These are phyloP conservation scores for Lingula anatina DNA, from an alignment of 2,888 invertebrate species.

Conservation along the genomic window DNA sequence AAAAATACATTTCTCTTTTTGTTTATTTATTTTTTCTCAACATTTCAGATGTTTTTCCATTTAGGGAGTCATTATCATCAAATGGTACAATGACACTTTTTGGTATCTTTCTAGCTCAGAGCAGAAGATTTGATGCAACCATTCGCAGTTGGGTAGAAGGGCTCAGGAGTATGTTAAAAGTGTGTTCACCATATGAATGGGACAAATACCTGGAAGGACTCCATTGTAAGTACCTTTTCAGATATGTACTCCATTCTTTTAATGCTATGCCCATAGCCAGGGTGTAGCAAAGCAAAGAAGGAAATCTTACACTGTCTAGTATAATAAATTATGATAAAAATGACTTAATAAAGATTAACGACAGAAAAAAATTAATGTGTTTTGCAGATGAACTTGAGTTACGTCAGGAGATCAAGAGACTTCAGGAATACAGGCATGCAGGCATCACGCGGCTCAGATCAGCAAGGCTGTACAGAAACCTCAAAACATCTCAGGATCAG, in stretches of 20 bases:
- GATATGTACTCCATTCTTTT: too few relatives aligned
- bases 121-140: constrained; percentile 63
- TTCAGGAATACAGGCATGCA: constrained; percentile 62
- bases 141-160: constrained; percentile 56
- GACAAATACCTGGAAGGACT: constrained; percentile 74
- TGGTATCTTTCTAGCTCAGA: constrained; percentile 54
- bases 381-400: constrained; percentile 61
- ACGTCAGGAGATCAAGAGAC: constrained; percentile 53
- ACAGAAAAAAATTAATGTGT: too few relatives aligned
- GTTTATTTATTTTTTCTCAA: not conserved
- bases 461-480: constrained; percentile 62
- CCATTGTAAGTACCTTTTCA: constrained; percentile 58
- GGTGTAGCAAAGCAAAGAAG: too few relatives aligned
- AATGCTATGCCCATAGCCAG: too few relatives aligned
- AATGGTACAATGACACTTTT: not conserved
- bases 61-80: not conserved
- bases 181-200: constrained; percentile 68
- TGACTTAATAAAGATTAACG: too few relatives aligned
- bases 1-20: constrained; percentile 7
- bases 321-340: too few relatives aligned
- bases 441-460: constrained; percentile 66
- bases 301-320: too few relatives aligned
- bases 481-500: constrained; percentile 64
- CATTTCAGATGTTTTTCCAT: not conserved
- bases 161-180: constrained; percentile 70